phyloP scores from a whole-genome alignment of 1,140 invertebrate genomes.

The Conus betulinus region DNA sequence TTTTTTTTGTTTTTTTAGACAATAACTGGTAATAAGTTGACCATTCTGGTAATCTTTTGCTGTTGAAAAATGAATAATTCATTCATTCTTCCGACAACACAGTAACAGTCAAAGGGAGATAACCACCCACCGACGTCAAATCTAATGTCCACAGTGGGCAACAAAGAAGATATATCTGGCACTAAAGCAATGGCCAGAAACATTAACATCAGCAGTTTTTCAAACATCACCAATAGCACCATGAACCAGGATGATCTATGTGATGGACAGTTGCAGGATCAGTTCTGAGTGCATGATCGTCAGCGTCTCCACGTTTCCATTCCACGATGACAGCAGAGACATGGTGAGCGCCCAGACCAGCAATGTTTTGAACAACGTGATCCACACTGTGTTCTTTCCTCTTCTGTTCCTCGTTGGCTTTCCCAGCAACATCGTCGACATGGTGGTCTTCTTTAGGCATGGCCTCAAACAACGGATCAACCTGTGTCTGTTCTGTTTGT shows the following conservation, averaged over 20 bases:
- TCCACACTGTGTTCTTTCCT: background rate
- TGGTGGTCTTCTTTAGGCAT: conserved; percentile 29
- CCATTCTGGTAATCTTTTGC: no score
- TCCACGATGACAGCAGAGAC: background rate
- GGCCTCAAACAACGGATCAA: conserved; percentile 24
- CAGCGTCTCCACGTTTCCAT: background rate
- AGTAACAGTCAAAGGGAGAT: no score
- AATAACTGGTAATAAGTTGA: no score
- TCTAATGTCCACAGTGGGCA: no score
- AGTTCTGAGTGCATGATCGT: background rate
- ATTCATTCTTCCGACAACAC: no score
- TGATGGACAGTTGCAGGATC: background rate
- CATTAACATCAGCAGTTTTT: background rate
- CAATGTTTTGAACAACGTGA: background rate
- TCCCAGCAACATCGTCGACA: conserved; percentile 35
- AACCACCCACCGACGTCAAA: no score
- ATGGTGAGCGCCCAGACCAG: background rate
- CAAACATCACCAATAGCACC: background rate
- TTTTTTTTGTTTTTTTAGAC: no score
- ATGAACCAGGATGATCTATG: background rate
- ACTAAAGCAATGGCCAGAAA: no score
- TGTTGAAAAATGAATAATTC: no score
- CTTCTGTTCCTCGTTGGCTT: conserved; percentile 25
- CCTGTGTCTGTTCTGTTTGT: conserved; percentile 18
- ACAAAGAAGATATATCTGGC: no score